Percentiles rank a stretch among this genome's conserved stretches.
phyloP scores from a whole-genome alignment of 1,140 invertebrate species.

The Ips nitidus region DNA sequence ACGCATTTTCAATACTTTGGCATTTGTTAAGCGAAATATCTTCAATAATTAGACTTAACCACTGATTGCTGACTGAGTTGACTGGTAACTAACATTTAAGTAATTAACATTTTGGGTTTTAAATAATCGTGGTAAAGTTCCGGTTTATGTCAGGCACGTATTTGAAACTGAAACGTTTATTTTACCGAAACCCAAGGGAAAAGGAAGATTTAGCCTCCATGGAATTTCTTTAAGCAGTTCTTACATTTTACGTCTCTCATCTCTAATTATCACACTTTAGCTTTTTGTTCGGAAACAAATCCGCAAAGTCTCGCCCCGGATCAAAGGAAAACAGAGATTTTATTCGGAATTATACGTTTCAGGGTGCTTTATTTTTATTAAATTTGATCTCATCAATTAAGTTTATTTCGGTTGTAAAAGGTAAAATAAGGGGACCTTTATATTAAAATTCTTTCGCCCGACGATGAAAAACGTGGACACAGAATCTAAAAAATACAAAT shows the following conservation, averaged over 20 bases:
- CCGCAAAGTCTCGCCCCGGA: conserved; percentile 18
- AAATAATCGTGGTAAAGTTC: conserved; percentile 11
- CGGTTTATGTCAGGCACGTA: conserved; percentile 20
- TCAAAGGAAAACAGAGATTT: conserved; percentile 22
- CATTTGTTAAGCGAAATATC: no score
- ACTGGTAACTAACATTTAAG: not conserved
- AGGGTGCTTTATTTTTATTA: conserved; percentile 25
- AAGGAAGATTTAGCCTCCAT: conserved; percentile 17
- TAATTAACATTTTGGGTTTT: conserved; percentile 25
- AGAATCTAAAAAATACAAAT: conserved; percentile 3
- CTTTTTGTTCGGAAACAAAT: conserved; percentile 32
- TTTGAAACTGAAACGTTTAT: conserved; percentile 20
- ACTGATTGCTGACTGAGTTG: not conserved
- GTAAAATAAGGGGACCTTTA: conserved; percentile 15
- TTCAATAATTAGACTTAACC: not conserved
- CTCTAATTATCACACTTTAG: conserved; percentile 30
- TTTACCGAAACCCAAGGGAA: conserved; percentile 10
- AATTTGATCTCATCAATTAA: conserved; percentile 26
- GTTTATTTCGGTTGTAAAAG: conserved; percentile 21
- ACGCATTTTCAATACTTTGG: no score
- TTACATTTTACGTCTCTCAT: conserved; percentile 24
- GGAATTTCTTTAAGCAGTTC: conserved; percentile 17
- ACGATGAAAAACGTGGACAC: conserved; percentile 11
- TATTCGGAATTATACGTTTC: conserved; percentile 11
- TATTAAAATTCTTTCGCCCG: conserved; percentile 20